Evolutionary conservation across 35 echinoderm and acorn worm species (phyloP), one percentile per base, ranked within the genome.

Genomic region (Stichopus chloronotus): DNA sequence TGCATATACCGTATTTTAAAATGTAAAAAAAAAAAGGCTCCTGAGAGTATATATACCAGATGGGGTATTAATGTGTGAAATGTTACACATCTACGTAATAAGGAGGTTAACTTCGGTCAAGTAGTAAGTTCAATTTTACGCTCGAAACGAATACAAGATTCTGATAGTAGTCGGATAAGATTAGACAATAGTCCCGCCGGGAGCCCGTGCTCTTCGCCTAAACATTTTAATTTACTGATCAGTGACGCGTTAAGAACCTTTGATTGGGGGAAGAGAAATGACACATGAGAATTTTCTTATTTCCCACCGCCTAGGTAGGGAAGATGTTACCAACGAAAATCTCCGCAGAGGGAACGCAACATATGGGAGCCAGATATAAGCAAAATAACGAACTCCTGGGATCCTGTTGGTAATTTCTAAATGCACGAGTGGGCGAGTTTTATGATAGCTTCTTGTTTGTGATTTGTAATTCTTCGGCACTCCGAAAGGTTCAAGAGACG

Each of bases 401-500:
- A 79, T n/a, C 52, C 8, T 58, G 7, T 53, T 57, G 43, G 57
- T 91, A 91, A 91, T 91, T 91, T 91, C 71, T 72, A 91, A 91
- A 77, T 91, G 90, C 90, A 91, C 90, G 90, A 91, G 90, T 91
- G 90, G 90, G 90, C 90, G 90, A 91, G n/a, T 91, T 91, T 91
- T 78, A 91, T 79, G 68, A 79, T 78, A 71, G 90, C 43, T 53
- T 54, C 17, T 58, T 13, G 43, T 12, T 16, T 22, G 17, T 91
- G 90, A 91, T 91, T 91, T 91, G 90, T 59, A 55, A 55, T 83
- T 5, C 21, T 55, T 83, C 43, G 7, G 52, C 24, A 63, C 63
- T 25, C 9, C 13, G 76, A 21, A 54, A 63, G 89, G 89, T 76
- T 91, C 76, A 91, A 91, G 11, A 91, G 72, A 78, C 90, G 90